Evolutionary conservation across 1,140 invertebrate genomes (phyloP), one percentile per base, ranked within the genome.

Genomic region (Cherax destructor): DNA sequence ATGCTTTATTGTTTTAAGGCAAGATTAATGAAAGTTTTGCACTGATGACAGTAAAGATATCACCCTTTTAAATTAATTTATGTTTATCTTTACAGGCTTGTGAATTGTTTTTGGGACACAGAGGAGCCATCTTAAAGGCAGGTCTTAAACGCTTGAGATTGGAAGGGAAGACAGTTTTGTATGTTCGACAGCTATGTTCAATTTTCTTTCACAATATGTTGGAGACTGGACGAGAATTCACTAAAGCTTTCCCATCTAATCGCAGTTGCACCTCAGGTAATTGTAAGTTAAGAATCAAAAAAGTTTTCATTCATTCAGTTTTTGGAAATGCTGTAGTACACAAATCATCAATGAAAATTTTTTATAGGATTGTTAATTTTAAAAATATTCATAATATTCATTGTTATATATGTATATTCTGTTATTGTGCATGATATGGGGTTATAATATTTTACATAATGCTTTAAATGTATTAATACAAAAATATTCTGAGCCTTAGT

Each of bases 171-270:
- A 98, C 97, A 18, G 96, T 97, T 10, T 96, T 96, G 80, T 99
- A 99, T 93, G 96, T 99, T 13, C 96, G 97, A 93, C 96, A 98
- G 94, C 95, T 98, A 80, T 97, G 97, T 87, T 96, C 96, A 91
- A 96, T 98, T 6, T 98, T 98, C 93, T 99, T 99, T 94, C 97
- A 96, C 90, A 98, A 97, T 93, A 96, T 99, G 88, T 96, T 96
- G 89, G 97, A 99, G 94, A 98, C 98, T 93, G 96, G 97, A 83
- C 96, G 96, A 93, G 98, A 99, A 95, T 98, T 99, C 94, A 95
- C 96, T 59, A 96, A 96, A 94, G 96, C 97, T 69, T 99, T 99
- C 94, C 96, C 97, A 61, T 95, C 96, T 85, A 95, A 96, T 93
- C 96, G 96, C 93, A 96, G 96, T 93, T 97, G 96, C 95, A 96